phyloP scores from a whole-genome alignment of 2,888 invertebrate genomes.

The Euphydryas editha region DNA sequence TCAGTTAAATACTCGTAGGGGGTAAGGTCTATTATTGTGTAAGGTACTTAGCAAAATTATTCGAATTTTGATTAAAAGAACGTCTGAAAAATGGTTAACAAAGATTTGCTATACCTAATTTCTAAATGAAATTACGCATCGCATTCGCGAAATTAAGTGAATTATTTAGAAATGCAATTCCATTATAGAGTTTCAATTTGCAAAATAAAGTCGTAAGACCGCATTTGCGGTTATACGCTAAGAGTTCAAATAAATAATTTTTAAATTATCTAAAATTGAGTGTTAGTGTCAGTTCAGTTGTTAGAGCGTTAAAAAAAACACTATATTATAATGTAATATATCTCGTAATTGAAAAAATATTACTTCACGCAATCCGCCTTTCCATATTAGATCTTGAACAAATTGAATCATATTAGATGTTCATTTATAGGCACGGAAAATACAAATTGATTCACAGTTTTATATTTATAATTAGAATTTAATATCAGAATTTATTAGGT shows the following conservation, averaged over 20 bases:
- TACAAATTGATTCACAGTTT: background rate
- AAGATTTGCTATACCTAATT: too few species aligned
- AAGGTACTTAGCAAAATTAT: too few species aligned
- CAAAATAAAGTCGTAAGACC: conserved; percentile 37
- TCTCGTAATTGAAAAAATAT: conserved; percentile 23
- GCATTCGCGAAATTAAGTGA: conserved; percentile 13
- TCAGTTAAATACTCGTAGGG: background rate
- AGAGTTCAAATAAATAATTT: conserved; percentile 42
- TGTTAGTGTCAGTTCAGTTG: conserved; percentile 26
- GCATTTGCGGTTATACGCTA: conserved; percentile 41
- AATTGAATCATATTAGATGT: conserved; percentile 11
- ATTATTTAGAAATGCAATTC: conserved; percentile 36
- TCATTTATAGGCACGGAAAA: background rate
- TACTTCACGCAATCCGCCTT: conserved; percentile 1
- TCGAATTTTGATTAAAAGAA: too few species aligned
- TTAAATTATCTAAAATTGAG: conserved; percentile 42
- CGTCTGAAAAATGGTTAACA: too few species aligned
- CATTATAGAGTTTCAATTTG: conserved; percentile 39
- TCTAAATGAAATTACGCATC: too few species aligned
- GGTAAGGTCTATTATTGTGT: too few species aligned
- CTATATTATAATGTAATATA: conserved; percentile 30
- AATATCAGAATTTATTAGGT: too few species aligned
- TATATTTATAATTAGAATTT: too few species aligned
- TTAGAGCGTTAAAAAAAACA: conserved; percentile 14
- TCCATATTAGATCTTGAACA: background rate